Conservation (phyloP, 2,888 invertebrate species). For the Chaitophorus viminalis region DNA sequence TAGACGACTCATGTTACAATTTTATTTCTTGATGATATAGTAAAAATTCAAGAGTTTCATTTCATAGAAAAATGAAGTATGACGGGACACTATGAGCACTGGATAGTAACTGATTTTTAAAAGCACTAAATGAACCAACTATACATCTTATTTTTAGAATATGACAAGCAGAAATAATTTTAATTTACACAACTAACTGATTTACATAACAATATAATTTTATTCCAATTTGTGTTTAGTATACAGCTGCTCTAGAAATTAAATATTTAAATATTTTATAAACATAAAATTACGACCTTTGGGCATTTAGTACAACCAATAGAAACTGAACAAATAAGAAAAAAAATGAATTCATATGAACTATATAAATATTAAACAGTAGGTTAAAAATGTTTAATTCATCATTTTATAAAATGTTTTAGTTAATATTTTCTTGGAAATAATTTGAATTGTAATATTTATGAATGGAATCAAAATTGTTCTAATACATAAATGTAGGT, state of each 20-base stretch:
- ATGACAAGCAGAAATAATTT: constrained; percentile 13
- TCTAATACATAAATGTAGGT: neutral
- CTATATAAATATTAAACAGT: constrained; percentile 18
- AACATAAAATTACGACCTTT: constrained; percentile 33
- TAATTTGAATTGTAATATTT: neutral
- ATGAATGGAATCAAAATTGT: neutral
- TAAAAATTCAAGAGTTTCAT: neutral
- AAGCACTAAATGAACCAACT: constrained; percentile 7
- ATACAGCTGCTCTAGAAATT: constrained; percentile 28
- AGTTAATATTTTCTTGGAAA: neutral
- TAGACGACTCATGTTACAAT: no score
- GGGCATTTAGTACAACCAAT: neutral
- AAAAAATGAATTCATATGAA: constrained; percentile 10
- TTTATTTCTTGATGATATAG: neutral
- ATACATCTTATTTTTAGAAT: constrained; percentile 16
- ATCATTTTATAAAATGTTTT: neutral
- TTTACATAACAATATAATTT: constrained; percentile 42
- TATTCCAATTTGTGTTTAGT: constrained; percentile 24
- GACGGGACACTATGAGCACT: neutral
- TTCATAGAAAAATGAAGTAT: neutral
- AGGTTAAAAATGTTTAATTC: neutral
- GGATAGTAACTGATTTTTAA: constrained; percentile 9
- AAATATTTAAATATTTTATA: constrained; percentile 31
- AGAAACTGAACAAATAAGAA: neutral
- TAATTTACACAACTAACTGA: constrained; percentile 2